These are phyloP conservation scores for Coracopsis vasa DNA, from an alignment of 2,113 vertebrate species.

Conservation along the genomic window DNA sequence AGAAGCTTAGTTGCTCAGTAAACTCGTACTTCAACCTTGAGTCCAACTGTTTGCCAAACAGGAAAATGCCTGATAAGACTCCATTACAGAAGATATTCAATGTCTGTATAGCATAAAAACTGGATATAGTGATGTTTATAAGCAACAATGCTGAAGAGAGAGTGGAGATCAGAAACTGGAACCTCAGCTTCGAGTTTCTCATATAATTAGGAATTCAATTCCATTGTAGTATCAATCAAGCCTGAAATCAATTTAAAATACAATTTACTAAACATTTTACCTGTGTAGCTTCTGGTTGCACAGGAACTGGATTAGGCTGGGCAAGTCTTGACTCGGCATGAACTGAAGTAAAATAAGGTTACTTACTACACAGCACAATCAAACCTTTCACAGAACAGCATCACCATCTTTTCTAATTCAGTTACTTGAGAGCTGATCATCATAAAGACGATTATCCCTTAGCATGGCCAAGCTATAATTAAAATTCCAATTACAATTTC, in stretches of 20 bases:
- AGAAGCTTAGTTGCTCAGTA: not conserved
- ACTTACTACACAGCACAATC: not conserved
- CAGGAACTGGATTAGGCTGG: conserved; percentile 83
- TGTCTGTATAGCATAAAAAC: not conserved
- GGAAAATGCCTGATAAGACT: not conserved
- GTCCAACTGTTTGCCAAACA: not conserved
- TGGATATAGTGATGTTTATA: fast-evolving
- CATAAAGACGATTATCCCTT: not conserved
- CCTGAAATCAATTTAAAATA: not conserved
- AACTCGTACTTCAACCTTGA: not conserved
- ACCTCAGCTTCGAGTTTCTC: not conserved
- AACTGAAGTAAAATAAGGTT: conserved; percentile 70
- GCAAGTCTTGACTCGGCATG: conserved; percentile 89
- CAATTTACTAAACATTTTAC: conserved; percentile 62
- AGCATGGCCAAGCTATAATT: not conserved
- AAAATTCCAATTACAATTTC: not conserved
- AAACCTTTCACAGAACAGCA: not conserved
- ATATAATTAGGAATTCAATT: not conserved
- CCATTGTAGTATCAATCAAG: not conserved
- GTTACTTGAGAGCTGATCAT: not conserved
- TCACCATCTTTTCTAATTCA: not conserved
- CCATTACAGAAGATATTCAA: not conserved
- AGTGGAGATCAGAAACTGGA: not conserved
- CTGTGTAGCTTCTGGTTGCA: conserved; percentile 88
- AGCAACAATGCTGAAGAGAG: not conserved